Conservation (phyloP, 2,888 invertebrate species). For the Tribolium freemani region DNA sequence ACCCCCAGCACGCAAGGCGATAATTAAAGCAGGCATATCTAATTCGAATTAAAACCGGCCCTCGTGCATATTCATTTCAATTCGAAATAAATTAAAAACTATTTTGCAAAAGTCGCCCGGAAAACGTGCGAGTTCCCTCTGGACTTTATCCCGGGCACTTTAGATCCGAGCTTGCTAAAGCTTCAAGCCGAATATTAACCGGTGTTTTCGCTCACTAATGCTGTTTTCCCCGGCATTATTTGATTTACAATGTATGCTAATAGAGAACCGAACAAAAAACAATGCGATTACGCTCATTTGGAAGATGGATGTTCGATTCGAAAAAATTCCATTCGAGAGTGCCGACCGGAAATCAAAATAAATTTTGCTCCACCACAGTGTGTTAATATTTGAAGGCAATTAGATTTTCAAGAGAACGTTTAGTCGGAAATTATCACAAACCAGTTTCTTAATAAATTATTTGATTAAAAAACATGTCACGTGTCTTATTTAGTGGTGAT, state of each 20-base stretch:
- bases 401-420: neutral
- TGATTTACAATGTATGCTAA: conserved; percentile 44
- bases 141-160: conserved; percentile 19
- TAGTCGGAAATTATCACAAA: neutral
- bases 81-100: conserved; percentile 45
- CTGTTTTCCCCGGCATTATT: conserved; percentile 42
- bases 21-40: conserved; percentile 45
- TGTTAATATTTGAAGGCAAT: neutral
- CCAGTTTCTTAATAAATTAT: neutral
- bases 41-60: conserved; percentile 43
- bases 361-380: neutral
- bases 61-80: conserved; percentile 45
- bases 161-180: conserved; percentile 17
- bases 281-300: conserved; percentile 38
- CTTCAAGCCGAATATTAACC: conserved; percentile 41
- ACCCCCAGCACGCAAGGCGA: conserved; percentile 35
- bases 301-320: conserved; percentile 32
- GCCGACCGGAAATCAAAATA: conserved; percentile 9
- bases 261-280: conserved; percentile 37
- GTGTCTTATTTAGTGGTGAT: too few species aligned
- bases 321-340: conserved; percentile 31
- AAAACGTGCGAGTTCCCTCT: conserved; percentile 16
- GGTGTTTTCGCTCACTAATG: conserved; percentile 39
- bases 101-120: conserved; percentile 37
- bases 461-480: too few species aligned